phyloP scores from a whole-genome alignment of 2,113 vertebrate genomes.

The Poicephalus meyeri region DNA sequence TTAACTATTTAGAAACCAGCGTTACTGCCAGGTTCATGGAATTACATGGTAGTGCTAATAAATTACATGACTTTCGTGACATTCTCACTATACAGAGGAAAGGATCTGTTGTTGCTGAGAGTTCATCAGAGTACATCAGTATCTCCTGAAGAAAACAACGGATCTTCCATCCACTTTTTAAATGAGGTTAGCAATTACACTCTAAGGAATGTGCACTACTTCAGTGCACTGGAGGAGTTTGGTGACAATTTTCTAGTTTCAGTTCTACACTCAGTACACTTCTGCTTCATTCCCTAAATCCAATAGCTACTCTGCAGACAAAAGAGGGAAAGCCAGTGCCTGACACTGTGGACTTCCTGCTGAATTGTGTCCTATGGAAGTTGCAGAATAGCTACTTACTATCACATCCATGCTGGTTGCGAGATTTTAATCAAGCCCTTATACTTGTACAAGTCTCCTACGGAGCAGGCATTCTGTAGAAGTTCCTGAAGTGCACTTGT shows the following conservation, averaged over 20 bases:
- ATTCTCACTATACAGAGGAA: neutral
- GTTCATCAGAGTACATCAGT: accelerated
- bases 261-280: neutral
- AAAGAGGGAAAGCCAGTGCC: neutral
- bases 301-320: neutral
- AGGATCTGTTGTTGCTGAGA: neutral
- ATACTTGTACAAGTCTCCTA: neutral
- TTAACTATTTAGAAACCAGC: neutral
- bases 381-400: neutral
- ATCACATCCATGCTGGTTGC: neutral
- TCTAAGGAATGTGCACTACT: neutral
- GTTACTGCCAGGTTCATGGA: neutral
- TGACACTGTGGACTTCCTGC: neutral
- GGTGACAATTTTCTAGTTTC: neutral
- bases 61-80: neutral
- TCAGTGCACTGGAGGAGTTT: neutral
- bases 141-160: neutral
- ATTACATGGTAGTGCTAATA: neutral
- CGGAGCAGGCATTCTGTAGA: neutral
- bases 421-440: neutral
- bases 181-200: neutral
- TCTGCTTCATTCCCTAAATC: neutral
- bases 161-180: neutral
- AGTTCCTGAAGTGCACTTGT: neutral
- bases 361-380: neutral